Base-by-base conservation (phyloP, 2,888 invertebrate genomes). In the Pollenia amentaria region DNA sequence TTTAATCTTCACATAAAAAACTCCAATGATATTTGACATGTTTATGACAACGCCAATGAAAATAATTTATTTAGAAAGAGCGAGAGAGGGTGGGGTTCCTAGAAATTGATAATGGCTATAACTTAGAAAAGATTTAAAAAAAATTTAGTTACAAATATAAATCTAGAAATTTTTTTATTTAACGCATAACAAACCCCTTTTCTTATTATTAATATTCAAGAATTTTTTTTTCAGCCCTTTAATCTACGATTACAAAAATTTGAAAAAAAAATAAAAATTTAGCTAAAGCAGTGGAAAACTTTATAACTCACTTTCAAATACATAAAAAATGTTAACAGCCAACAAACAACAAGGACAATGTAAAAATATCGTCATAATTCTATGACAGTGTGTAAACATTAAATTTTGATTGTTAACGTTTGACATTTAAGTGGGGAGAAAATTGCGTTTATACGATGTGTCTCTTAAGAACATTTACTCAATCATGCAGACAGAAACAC, bases 351-450 rank as follows among this genome's bases (percentile, higher is more conserved):
- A 55, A 70, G 2, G 40, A 42, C 10, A 81, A 42, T 40, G 40
- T 38, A 67, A 67, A 29, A 69, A 21, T n/a, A 46, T 51, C 44
- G 44, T 76, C 69, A 82, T 76, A 76, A 82, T 76, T 82, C 82
- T 76, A 44, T 82, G 82, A 75, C 82, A 82, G 75, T 62, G 87
- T 87, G 72, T 80, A 87, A 87, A 84, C 73, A 87, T 87, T 73
- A 87, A 84, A 87, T 84, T 87, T 87, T 87, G 84, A 87, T 84
- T 84, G 87, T 81, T 80, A 84, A 77, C 87, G 77, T 84, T 87
- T 80, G 77, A 77, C 80, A 83, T 84, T 81, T 77, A 87, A 87
- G 84, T 87, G 84, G 84, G 72, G 73, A 84, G 84, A 87, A 87
- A 87, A 87, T 87, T 87, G 84, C 84, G 67, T 87, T 87, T 80